Percentiles rank a stretch among this genome's conserved stretches.
Evolutionary conservation across 2,888 invertebrate species (phyloP).

Genomic region (Pachymerium ferrugineum): DNA sequence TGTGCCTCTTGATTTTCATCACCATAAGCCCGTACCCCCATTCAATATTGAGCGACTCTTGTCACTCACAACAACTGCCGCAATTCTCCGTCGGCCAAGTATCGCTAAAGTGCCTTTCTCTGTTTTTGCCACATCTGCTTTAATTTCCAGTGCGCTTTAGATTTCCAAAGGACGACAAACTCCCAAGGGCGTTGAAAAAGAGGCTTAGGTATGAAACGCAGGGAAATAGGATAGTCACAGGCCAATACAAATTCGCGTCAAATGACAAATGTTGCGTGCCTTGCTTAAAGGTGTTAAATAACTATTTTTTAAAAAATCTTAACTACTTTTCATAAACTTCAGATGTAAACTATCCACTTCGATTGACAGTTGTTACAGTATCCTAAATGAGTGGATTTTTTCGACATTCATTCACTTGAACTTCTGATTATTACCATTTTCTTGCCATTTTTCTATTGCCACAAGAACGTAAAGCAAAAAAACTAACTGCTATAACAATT

Average conservation of each 20-base stretch:
- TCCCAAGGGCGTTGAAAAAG: neutral
- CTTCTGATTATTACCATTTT: no score
- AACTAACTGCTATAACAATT: no score
- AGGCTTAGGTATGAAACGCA: neutral
- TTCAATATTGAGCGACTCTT: constrained; percentile 9
- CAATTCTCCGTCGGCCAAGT: neutral
- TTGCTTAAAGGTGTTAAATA: neutral
- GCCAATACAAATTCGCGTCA: neutral
- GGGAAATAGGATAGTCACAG: constrained; percentile 7
- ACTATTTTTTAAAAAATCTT: no score
- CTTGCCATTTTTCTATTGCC: no score
- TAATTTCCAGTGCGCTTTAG: constrained; percentile 13
- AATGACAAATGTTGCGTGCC: neutral
- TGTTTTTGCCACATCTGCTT: constrained; percentile 21
- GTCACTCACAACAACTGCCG: neutral
- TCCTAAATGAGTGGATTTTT: no score
- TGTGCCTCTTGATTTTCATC: no score
- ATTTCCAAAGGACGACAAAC: neutral
- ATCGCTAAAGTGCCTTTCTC: constrained; percentile 10
- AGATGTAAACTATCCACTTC: no score
- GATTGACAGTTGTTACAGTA: no score
- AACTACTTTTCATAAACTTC: no score
- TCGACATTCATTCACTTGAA: no score
- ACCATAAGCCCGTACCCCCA: no score
- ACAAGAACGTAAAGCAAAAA: no score